Percentiles rank a stretch among this genome's conserved stretches.
Conservation (phyloP, 2,797 vertebrate species). For the Jordanella pulchra region DNA sequence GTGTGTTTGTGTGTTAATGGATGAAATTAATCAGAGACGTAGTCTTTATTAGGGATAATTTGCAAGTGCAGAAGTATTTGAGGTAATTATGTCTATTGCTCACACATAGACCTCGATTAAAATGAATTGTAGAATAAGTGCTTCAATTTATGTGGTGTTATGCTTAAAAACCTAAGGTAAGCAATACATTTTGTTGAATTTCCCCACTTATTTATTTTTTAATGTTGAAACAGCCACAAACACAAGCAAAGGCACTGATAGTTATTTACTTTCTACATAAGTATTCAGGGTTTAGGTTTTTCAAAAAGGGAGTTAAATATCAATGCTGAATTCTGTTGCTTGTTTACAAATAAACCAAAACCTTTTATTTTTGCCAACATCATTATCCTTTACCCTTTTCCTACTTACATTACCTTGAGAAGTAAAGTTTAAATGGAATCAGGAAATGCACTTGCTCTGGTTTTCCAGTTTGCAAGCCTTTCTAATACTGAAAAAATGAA, state of each 20-base stretch:
- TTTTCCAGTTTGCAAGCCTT: not conserved
- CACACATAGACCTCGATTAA: not conserved
- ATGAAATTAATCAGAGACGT: conserved; percentile 27
- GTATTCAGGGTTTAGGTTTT: not conserved
- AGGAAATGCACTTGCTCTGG: not conserved
- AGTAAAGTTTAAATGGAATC: not conserved
- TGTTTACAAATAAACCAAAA: not conserved
- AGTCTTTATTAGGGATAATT: conserved; percentile 62
- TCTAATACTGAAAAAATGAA: not conserved
- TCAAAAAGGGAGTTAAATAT: not conserved
- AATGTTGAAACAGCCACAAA: conserved; percentile 26
- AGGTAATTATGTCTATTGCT: conserved; percentile 54
- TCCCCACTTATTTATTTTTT: conserved; percentile 44
- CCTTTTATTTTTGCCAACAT: not conserved
- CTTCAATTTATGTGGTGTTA: conserved; percentile 41
- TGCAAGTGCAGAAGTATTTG: conserved; percentile 52
- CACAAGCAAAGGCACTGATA: conserved; percentile 28
- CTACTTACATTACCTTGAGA: not conserved
- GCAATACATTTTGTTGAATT: conserved; percentile 35
- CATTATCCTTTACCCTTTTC: too few species aligned
- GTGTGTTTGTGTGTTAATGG: conserved; percentile 29
- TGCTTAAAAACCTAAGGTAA: conserved; percentile 44
- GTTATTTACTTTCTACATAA: conserved; percentile 8
- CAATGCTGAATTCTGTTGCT: not conserved
- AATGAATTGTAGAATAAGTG: conserved; percentile 12